A percentile compares a stretch with the other conserved stretches of the same genome.
Conservation (phyloP, 2,888 invertebrate species). For the Hirtodrosophila alboralis region DNA sequence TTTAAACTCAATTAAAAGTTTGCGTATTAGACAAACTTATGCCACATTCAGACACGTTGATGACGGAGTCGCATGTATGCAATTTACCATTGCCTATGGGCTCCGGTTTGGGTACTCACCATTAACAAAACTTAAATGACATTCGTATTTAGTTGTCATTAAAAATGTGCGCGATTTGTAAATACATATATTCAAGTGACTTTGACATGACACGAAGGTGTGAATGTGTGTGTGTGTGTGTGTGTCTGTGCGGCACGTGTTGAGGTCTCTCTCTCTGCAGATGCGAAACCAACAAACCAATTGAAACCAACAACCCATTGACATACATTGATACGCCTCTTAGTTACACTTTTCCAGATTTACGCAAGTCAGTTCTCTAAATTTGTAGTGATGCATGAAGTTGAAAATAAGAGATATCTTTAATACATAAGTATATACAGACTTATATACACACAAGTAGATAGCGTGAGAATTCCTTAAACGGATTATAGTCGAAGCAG, state of each 20-base stretch:
- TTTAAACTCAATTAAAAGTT: slow-evolving; percentile 83
- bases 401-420: no score
- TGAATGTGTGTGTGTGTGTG: neutral
- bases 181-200: slow-evolving; percentile 62
- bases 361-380: slow-evolving; percentile 6
- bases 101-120: slow-evolving; percentile 3
- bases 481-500: no score
- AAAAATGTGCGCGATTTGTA: slow-evolving; percentile 60
- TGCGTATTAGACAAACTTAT: slow-evolving; percentile 76
- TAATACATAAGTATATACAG: no score
- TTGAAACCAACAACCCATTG: slow-evolving; percentile 71
- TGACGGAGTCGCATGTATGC: slow-evolving; percentile 44
- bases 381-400: slow-evolving; percentile 14
- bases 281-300: slow-evolving; percentile 44
- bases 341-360: slow-evolving; percentile 33
- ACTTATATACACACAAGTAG: no score
- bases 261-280: slow-evolving; percentile 20
- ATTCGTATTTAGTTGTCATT: slow-evolving; percentile 78
- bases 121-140: slow-evolving; percentile 57
- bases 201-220: slow-evolving; percentile 32
- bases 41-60: slow-evolving; percentile 48
- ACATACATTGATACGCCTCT: slow-evolving; percentile 72
- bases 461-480: no score
- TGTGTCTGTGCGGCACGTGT: slow-evolving; percentile 17
- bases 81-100: slow-evolving; percentile 31